Evolutionary conservation across 2,888 invertebrate genomes (phyloP).

Genomic region (Hermaeophaga mercurialis): DNA sequence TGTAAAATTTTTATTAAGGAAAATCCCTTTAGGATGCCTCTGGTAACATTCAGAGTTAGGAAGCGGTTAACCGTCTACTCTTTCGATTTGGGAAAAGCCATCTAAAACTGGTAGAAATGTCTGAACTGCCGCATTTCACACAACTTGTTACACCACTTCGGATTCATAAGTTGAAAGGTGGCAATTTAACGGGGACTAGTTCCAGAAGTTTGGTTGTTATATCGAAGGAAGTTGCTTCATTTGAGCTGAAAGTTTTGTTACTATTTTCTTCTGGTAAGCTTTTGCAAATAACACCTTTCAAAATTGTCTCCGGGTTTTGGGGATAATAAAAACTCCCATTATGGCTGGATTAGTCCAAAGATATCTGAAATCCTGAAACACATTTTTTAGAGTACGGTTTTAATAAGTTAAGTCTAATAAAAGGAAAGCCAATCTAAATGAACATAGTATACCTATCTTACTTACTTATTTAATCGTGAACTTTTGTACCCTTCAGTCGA

Average conservation of each 20-base stretch:
- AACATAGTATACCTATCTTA: no score
- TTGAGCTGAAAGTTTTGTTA: slow-evolving; percentile 12
- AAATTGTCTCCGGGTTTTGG: slow-evolving; percentile 8
- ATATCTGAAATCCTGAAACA: neutral
- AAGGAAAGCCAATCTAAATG: no score
- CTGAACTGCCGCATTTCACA: slow-evolving; percentile 26
- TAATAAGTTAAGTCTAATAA: no score
- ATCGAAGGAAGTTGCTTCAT: slow-evolving; percentile 9
- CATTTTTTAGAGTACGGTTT: no score
- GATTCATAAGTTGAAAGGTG: slow-evolving; percentile 25
- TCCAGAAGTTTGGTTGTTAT: slow-evolving; percentile 15
- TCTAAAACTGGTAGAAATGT: slow-evolving; percentile 24
- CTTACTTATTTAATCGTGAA: no score
- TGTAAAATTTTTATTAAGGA: no score
- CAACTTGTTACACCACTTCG: slow-evolving; percentile 27
- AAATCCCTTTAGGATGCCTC: slow-evolving; percentile 2
- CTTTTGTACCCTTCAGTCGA: no score
- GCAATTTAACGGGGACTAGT: slow-evolving; percentile 25
- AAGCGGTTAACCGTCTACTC: slow-evolving; percentile 20
- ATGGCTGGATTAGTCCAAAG: neutral
- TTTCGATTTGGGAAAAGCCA: slow-evolving; percentile 25
- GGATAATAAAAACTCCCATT: neutral
- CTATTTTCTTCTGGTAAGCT: slow-evolving; percentile 11
- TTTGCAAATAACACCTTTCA: slow-evolving; percentile 9
- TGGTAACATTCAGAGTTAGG: slow-evolving; percentile 17